Evolutionary conservation across 1,140 invertebrate species (phyloP).

Genomic region (Drosophila repleta): DNA sequence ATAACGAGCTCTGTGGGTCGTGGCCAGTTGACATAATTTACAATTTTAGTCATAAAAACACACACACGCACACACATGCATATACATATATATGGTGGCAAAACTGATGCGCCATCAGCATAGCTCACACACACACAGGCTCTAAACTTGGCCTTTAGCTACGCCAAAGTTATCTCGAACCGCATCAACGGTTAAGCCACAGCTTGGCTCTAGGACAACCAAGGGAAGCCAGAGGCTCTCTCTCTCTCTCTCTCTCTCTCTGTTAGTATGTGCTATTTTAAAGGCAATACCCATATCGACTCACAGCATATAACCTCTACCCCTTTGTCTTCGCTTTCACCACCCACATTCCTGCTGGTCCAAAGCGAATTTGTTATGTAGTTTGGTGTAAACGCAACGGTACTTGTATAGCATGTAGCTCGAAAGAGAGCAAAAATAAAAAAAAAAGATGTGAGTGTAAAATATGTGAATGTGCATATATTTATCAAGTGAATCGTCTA

Average conservation of each 20-base stretch:
- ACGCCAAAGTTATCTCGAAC: conserved; percentile 47
- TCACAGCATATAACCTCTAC: background rate
- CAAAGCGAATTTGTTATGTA: conserved; percentile 30
- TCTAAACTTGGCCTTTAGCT: conserved; percentile 53
- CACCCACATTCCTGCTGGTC: background rate
- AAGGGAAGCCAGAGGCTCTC: too few relatives aligned
- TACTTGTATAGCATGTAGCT: conserved; percentile 5
- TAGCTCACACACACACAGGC: conserved; percentile 19
- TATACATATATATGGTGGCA: conserved; percentile 10
- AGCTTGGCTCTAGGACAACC: conserved; percentile 12
- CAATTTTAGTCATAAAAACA: conserved; percentile 80
- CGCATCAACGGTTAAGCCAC: conserved; percentile 44
- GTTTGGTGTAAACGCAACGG: conserved; percentile 10
- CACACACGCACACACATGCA: conserved; percentile 31
- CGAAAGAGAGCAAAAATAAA: too few relatives aligned
- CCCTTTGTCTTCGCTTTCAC: too few relatives aligned
- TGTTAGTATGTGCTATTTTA: background rate
- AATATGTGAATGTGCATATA: conserved; percentile 29
- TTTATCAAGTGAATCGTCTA: conserved; percentile 34
- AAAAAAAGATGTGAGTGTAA: conserved; percentile 20
- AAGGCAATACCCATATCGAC: background rate
- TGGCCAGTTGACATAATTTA: conserved; percentile 81
- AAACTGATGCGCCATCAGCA: conserved; percentile 40
- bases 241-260: too few relatives aligned
- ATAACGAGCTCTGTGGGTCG: conserved; percentile 77